Evolutionary conservation across 2,113 vertebrate genomes (phyloP).

Genomic region (Plotosus lineatus): DNA sequence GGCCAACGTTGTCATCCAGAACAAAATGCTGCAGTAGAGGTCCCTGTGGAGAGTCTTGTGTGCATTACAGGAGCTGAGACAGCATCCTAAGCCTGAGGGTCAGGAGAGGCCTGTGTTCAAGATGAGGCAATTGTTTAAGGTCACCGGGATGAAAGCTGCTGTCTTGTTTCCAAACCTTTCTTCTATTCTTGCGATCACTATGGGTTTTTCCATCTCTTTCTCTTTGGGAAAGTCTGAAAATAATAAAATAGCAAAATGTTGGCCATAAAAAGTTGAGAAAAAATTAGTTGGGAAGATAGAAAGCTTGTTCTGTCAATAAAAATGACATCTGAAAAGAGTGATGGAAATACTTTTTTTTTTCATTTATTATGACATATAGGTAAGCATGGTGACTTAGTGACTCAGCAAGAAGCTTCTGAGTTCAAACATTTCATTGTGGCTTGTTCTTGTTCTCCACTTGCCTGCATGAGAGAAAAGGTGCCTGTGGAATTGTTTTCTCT

Average conservation of each 20-base stretch:
- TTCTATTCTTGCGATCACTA: background rate
- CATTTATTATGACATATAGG: too few relatives aligned
- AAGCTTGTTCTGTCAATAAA: background rate
- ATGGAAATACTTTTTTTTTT: background rate
- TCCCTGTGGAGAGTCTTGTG: constrained; percentile 39
- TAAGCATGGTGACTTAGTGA: too few relatives aligned
- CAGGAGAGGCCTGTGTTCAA: background rate
- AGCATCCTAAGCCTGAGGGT: constrained; percentile 16
- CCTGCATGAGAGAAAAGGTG: too few relatives aligned
- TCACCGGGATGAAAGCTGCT: background rate
- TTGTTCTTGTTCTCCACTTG: too few relatives aligned
- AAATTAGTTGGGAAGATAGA: background rate
- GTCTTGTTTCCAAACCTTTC: background rate
- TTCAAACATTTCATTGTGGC: too few relatives aligned
- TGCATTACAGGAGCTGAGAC: constrained; percentile 36
- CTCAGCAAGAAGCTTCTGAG: too few relatives aligned
- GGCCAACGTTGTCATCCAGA: constrained; percentile 13
- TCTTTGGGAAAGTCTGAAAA: background rate
- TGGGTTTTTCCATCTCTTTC: background rate
- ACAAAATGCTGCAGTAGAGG: constrained; percentile 17
- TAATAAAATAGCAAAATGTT: background rate
- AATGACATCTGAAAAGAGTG: background rate
- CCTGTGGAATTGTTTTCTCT: too few relatives aligned
- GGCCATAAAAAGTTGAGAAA: background rate
- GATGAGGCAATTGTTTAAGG: constrained; percentile 11